Evolutionary conservation across 1,140 invertebrate species (phyloP).

Genomic region (Ganaspis sp.): DNA sequence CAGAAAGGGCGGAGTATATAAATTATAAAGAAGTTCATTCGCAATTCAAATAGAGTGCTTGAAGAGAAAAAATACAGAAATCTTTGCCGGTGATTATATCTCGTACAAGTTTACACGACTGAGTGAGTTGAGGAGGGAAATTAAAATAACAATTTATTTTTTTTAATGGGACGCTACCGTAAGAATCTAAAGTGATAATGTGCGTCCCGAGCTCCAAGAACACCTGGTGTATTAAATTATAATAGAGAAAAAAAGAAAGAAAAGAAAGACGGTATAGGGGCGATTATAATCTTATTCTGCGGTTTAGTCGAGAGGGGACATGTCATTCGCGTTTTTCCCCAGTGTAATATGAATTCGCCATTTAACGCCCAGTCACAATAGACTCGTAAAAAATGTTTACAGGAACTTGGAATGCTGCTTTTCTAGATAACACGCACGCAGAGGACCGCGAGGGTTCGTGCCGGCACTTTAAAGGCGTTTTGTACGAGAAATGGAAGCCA

Average conservation of each 20-base stretch:
- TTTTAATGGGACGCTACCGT: not conserved
- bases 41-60: conserved; percentile 12
- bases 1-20: conserved; percentile 8
- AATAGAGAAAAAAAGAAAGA: conserved; percentile 18
- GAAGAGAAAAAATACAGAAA: not conserved
- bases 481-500: conserved; percentile 24
- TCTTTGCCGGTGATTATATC: not conserved
- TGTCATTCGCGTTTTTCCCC: conserved; percentile 36
- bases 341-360: conserved; percentile 37
- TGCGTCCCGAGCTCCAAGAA: not conserved
- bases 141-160: conserved; percentile 24
- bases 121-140: not conserved
- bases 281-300: conserved; percentile 33
- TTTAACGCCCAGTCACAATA: conserved; percentile 39
- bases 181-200: not conserved
- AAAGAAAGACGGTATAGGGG: conserved; percentile 20
- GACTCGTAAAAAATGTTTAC: conserved; percentile 41
- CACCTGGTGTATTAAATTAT: conserved; percentile 22
- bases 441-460: conserved; percentile 26
- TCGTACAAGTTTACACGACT: conserved; percentile 10
- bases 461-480: conserved; percentile 24
- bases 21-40: conserved; percentile 11
- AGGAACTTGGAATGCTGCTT: conserved; percentile 38
- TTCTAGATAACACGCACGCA: conserved; percentile 44
- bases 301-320: conserved; percentile 29